Evolutionary conservation across 2,797 vertebrate genomes (phyloP), one percentile per base, ranked within the genome.

Genomic region (Antennarius maculatus): DNA sequence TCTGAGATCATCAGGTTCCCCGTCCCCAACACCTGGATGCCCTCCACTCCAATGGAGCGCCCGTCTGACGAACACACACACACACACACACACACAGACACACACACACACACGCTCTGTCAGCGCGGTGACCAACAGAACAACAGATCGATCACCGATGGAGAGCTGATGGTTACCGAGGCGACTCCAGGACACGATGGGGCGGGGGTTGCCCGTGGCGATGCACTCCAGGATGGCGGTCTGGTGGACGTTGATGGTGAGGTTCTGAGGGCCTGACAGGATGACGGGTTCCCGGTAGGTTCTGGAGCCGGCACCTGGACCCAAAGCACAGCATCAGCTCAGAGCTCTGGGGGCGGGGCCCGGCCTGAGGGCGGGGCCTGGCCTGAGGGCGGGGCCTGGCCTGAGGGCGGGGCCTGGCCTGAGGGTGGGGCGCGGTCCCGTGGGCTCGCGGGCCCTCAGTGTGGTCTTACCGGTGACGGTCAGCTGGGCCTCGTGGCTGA

Each of bases 1-100:
- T 95, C 91, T 0, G 94, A 94, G 84, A 95, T 94, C 93, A 93
- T 93, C 71, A 95, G 88, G 79, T 94, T 95, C 50, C 94, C 88
- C 0, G 94, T 93, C 2, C 95, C 94, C 15, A 94, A 81, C 12
- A 95, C 93, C 79, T 94, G 93, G 76, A 95, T 93, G 0, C 94
- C 93, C 69, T 94, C 94, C 50, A 94, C 88, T 0, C 93, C 88
- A 0, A 95, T 94, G 59, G 94, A 94, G 50, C 89, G 83, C 4
- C 94, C 93, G 0, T 95, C 94, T 94, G 80, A 47, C 37, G 17
- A 1, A 23, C 23, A 23, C 23, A 23, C 23, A 23, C 23, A 23
- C 23, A 23, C 23, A 23, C 23, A 23, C 23, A 23, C 23, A 23
- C 23, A 23, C 23, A 23, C 23, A 23, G n/a, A 23, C 23, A 23